Percentiles rank a stretch among this genome's conserved stretches.
These are phyloP conservation scores for Tigriopus californicus DNA, from an alignment of 2,888 invertebrate genomes.

Conservation along the genomic window DNA sequence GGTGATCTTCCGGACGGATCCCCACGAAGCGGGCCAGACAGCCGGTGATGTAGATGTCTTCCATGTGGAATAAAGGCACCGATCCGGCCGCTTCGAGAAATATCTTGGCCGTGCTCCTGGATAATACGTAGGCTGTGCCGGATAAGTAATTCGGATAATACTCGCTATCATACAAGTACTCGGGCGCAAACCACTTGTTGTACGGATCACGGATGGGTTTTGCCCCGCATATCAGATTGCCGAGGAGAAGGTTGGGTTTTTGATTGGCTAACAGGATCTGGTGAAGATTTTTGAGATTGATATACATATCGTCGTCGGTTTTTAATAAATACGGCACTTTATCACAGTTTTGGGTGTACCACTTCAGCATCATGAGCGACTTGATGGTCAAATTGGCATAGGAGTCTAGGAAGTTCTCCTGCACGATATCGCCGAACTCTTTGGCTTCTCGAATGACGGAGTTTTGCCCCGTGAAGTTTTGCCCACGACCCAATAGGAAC, in stretches of 20 bases:
- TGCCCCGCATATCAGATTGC: constrained; percentile 23
- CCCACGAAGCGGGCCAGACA: constrained; percentile 19
- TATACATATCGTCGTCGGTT: constrained; percentile 14
- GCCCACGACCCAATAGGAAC: constrained; percentile 20
- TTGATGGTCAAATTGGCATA: constrained; percentile 22
- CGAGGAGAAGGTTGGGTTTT: constrained; percentile 21
- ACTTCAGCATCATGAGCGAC: constrained; percentile 22
- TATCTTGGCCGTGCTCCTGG: constrained; percentile 21
- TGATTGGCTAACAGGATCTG: neutral
- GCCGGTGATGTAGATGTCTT: constrained; percentile 27
- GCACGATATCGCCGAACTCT: constrained; percentile 20
- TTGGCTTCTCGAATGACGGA: constrained; percentile 19
- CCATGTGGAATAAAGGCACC: constrained; percentile 24
- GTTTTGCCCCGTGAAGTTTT: constrained; percentile 19
- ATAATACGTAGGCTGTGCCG: constrained; percentile 26
- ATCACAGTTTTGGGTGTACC: constrained; percentile 16
- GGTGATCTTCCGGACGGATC: constrained; percentile 19
- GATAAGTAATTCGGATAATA: constrained; percentile 25
- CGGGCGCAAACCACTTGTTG: constrained; percentile 25
- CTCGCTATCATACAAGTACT: constrained; percentile 21
- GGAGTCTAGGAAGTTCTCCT: constrained; percentile 22
- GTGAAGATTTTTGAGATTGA: constrained; percentile 6
- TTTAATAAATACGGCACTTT: constrained; percentile 2
- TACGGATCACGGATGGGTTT: constrained; percentile 22
- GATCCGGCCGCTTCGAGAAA: constrained; percentile 22